These are phyloP conservation scores for Hemiscyllium ocellatum DNA, from an alignment of 2,113 vertebrate species.

Conservation along the genomic window DNA sequence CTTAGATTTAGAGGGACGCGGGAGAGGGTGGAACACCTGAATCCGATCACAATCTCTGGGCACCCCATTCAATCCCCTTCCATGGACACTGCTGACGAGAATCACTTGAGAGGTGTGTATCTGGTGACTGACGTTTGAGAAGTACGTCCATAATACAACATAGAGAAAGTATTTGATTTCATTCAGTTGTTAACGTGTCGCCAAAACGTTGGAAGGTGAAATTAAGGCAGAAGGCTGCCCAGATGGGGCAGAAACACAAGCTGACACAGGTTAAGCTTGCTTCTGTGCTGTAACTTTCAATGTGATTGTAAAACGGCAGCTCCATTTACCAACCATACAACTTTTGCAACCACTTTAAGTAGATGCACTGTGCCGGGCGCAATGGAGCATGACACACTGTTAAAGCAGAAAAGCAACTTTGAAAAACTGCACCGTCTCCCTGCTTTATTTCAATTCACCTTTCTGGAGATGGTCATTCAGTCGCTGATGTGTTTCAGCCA, in stretches of 20 bases:
- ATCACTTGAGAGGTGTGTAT: neutral
- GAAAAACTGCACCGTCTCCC: neutral
- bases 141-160: neutral
- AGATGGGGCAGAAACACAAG: neutral
- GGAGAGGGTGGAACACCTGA: neutral
- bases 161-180: neutral
- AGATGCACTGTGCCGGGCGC: no score
- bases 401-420: neutral
- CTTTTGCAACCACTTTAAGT: neutral
- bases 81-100: neutral
- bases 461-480: no score
- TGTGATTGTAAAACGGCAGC: neutral
- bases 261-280: neutral
- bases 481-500: neutral
- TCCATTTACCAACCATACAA: neutral
- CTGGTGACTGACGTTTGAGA: neutral
- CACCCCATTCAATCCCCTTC: neutral
- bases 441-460: no score
- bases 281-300: neutral
- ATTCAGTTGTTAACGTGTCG: neutral
- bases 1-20: neutral
- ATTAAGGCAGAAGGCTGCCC: neutral
- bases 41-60: neutral
- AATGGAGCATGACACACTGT: neutral
- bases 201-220: neutral